Evolutionary conservation across 2,888 invertebrate species (phyloP).

Genomic region (Antheraea yamamai): DNA sequence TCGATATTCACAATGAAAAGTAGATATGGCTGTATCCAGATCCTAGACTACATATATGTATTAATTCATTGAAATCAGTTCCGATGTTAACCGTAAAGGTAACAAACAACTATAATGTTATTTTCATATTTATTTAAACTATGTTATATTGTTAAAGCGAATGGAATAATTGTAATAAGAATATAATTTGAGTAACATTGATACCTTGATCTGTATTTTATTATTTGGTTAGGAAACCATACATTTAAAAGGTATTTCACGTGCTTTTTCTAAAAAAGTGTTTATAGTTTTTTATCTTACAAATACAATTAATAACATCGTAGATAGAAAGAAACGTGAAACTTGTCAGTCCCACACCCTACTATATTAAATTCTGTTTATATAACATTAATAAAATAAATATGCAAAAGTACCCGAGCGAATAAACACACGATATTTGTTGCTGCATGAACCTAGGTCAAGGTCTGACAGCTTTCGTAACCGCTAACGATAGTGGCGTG

Average conservation of each 20-base stretch:
- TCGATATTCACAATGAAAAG: neutral
- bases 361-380: neutral
- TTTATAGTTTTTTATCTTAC: neutral
- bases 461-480: conserved; percentile 10
- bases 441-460: conserved; percentile 9
- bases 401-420: neutral
- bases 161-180: too few relatives aligned
- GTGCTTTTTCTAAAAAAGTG: too few relatives aligned
- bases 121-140: too few relatives aligned
- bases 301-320: neutral
- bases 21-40: neutral
- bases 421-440: neutral
- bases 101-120: too few relatives aligned
- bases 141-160: too few relatives aligned
- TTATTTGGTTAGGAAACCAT: neutral
- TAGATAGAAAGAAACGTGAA: neutral
- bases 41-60: too few relatives aligned
- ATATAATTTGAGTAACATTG: too few relatives aligned
- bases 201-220: neutral
- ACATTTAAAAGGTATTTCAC: neutral
- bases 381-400: neutral
- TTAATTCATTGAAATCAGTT: too few relatives aligned
- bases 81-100: too few relatives aligned
- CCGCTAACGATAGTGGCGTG: neutral
- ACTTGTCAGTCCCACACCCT: neutral